Evolutionary conservation across 2,888 invertebrate species (phyloP), one percentile per base, ranked within the genome.

Genomic region (Saturnia pavonia): DNA sequence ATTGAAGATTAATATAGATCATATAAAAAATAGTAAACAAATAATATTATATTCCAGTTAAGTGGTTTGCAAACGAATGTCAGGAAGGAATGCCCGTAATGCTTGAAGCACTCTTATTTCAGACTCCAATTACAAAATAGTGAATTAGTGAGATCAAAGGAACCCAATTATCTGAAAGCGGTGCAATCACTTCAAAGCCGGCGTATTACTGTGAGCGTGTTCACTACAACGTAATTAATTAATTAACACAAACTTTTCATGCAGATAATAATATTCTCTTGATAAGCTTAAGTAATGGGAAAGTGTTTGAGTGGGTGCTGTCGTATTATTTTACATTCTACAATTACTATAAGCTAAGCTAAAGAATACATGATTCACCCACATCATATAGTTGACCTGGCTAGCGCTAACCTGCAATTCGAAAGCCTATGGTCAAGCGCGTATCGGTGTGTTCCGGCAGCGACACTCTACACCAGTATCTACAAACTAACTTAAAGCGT

Each of bases 91-190:
- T 16, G 19, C 9, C 19, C 8, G 4, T 40, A 40, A 65, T 40
- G 19, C 57, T 60, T 27, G 25, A 7, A 65, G n/a, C 40, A 34
- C 4, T 65, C n/a, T 40, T 7, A 40, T 34, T 34, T 0, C 40
- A 65, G 19, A 65, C 19, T 40, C 19, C n/a, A 40, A 34, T 25
- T 27, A 27, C 19, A 40, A 40, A 63, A 63, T 63, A 16, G 11
- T n/a, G n/a, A 22, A 40, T 19, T 40, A 22, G n/a, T 11, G 65
- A 65, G 65, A 65, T 65, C 40, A 65, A 65, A 65, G 40, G 40
- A n/a, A n/a, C 63, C 16, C 1, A 16, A 14, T 34, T 27, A 63
- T 16, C 22, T 14, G 63, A 63, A 6, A 16, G 65, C 40, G 1
- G n/a, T 65, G 19, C 65, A 9, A n/a, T 65, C n/a, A 40, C 65